Conservation (phyloP, 2,888 invertebrate species). For the Baronia brevicornis region DNA sequence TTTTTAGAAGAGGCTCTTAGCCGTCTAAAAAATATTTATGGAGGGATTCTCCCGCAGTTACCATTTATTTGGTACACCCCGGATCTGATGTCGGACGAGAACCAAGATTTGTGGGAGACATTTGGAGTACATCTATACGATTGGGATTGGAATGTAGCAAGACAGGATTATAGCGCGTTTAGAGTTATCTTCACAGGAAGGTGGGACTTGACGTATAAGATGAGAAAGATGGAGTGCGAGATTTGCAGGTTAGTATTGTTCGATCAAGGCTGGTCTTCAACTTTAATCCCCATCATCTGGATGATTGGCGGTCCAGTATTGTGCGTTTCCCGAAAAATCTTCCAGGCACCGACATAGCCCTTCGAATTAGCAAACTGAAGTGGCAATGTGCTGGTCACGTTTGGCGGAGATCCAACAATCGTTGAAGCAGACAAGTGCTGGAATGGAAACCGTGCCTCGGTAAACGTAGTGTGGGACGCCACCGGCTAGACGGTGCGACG, state of each 20-base stretch:
- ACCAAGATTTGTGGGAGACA: constrained; percentile 54
- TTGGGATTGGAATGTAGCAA: constrained; percentile 80
- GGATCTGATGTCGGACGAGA: constrained; percentile 71
- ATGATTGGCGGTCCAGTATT: no score
- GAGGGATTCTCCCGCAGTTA: constrained; percentile 68
- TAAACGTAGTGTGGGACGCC: no score
- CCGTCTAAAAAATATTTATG: constrained; percentile 75
- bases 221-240: constrained; percentile 39
- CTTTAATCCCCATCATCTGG: no score
- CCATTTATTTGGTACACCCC: constrained; percentile 82
- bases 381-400: no score
- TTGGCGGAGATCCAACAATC: no score
- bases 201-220: constrained; percentile 84
- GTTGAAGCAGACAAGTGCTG: no score
- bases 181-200: constrained; percentile 85
- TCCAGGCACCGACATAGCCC: no score
- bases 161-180: constrained; percentile 81
- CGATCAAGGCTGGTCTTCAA: not conserved
- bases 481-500: no score
- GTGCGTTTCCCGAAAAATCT: no score
- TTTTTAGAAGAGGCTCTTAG: constrained; percentile 80
- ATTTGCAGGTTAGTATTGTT: constrained; percentile 37
- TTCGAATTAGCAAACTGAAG: no score
- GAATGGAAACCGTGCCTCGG: no score
- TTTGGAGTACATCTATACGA: constrained; percentile 84